Evolutionary conservation across 2,113 vertebrate species (phyloP).

Genomic region (Xenopus tropicalis): DNA sequence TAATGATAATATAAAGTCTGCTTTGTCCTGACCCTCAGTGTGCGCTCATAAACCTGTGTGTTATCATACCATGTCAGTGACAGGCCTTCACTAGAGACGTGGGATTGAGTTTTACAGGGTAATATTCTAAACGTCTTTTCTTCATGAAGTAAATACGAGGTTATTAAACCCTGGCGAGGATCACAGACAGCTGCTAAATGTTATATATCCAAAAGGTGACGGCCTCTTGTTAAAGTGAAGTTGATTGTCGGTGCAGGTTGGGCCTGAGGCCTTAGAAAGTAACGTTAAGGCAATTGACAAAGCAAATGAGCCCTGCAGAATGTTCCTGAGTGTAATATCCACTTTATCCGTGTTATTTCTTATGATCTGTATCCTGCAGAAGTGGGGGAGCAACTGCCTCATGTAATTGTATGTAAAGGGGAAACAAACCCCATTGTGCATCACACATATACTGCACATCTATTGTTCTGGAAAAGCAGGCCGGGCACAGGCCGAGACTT

Average conservation of each 20-base stretch:
- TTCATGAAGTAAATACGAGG: not conserved
- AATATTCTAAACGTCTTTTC: not conserved
- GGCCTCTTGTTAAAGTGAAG: conserved; percentile 16
- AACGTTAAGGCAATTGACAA: conserved; percentile 47
- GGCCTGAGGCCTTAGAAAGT: conserved; percentile 52
- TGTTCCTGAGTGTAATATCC: conserved; percentile 21
- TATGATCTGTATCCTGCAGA: too few species aligned
- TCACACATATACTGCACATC: too few species aligned
- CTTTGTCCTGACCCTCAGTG: too few species aligned
- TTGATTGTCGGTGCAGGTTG: conserved; percentile 14
- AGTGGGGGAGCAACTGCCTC: too few species aligned
- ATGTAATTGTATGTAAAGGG: too few species aligned
- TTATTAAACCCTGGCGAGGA: conserved; percentile 50
- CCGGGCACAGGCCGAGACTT: too few species aligned
- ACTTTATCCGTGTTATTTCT: not conserved
- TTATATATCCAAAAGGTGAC: conserved; percentile 46
- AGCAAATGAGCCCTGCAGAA: conserved; percentile 44
- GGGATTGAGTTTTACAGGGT: not conserved
- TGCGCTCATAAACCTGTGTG: not conserved
- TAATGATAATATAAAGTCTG: too few species aligned
- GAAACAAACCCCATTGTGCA: too few species aligned
- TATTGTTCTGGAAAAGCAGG: too few species aligned
- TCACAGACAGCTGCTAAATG: conserved; percentile 61
- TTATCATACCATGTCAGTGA: not conserved
- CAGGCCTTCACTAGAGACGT: not conserved